Evolutionary conservation across 2,113 vertebrate species (phyloP), one percentile per base, ranked within the genome.

Genomic region (Crotalus horridus): DNA sequence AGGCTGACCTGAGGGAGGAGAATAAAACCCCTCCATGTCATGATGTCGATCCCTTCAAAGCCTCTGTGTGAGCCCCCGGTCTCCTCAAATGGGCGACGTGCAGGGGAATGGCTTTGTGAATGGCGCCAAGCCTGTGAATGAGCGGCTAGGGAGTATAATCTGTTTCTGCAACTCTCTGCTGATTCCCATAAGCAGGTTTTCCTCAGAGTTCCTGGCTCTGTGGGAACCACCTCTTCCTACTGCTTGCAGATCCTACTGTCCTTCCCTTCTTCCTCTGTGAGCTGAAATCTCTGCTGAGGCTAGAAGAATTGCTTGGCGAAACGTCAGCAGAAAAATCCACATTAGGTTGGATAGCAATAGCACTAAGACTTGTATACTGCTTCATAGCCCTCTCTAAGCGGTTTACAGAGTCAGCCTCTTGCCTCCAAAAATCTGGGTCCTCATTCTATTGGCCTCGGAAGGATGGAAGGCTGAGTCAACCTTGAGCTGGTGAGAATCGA

Each of bases 21-120:
- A 46, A 69, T 26, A 43, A 89, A 29, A 61, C 24, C 39, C 8
- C 17, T 51, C 43, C 43, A 46, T 23, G 10, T 43, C 85, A 24
- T 9, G 43, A 48, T 1, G 1, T 24, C 21, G 3, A 86, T n/a
- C 43, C 24, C 29, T 55, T 48, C 11, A 23, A 26, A 12, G 4
- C 2, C 4, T 26, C 21, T 26, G 15, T 1, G 6, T 33, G 20
- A 39, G 6, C 0, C 6, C n/a, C 23, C 1, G 8, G 85, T 8
- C 56, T 8, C 23, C 26, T 59, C 88, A 11, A 11, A 23, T 59
- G 13, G 88, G 56, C 24, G 26, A 10, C 7, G 1, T 12, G 48
- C 89, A 53, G n/a, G 17, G 26, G 48, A 29, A 12, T 4, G 23
- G 20, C 46, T 46, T 12, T 10, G 15, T 21, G 6, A 20, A 29